A percentile compares a stretch with the other conserved stretches of the same genome.
These are phyloP conservation scores for Lanistes nyassanus DNA, from an alignment of 1,140 invertebrate genomes.

Conservation along the genomic window DNA sequence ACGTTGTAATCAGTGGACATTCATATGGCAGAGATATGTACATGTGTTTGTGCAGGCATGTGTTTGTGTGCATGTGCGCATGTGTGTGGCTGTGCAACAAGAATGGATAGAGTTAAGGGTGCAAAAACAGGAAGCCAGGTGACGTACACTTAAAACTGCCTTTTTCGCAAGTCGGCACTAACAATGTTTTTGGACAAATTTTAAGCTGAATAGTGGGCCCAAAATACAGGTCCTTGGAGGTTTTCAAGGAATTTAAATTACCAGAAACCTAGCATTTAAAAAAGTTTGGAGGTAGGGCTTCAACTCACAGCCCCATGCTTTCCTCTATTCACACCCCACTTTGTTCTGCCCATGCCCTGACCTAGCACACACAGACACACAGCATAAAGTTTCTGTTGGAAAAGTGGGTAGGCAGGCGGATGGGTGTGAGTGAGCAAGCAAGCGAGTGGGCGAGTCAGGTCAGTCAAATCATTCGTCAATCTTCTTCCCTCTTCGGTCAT, in stretches of 20 bases:
- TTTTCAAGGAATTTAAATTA: too few relatives aligned
- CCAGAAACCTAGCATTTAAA: too few relatives aligned
- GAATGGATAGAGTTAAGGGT: not conserved
- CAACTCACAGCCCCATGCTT: not conserved
- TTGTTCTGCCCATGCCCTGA: too few relatives aligned
- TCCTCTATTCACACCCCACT: not conserved
- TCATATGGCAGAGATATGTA: not conserved
- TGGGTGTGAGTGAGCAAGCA: too few relatives aligned
- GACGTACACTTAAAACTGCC: not conserved
- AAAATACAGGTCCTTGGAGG: too few relatives aligned
- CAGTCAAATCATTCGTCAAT: too few relatives aligned
- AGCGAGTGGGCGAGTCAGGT: too few relatives aligned
- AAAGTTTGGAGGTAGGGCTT: not conserved
- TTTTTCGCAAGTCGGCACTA: not conserved
- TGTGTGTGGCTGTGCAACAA: not conserved
- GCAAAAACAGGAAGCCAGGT: not conserved
- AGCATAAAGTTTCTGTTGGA: too few relatives aligned
- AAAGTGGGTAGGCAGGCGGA: too few relatives aligned
- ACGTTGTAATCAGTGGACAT: not conserved
- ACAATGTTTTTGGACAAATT: not conserved
- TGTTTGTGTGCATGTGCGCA: constrained; percentile 9
- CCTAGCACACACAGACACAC: too few relatives aligned
- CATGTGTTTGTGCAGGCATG: constrained; percentile 2
- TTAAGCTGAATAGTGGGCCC: not conserved
- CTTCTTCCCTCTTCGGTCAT: too few relatives aligned